These are phyloP conservation scores for Balearica regulorum DNA, from an alignment of 2,797 vertebrate species.

Conservation along the genomic window DNA sequence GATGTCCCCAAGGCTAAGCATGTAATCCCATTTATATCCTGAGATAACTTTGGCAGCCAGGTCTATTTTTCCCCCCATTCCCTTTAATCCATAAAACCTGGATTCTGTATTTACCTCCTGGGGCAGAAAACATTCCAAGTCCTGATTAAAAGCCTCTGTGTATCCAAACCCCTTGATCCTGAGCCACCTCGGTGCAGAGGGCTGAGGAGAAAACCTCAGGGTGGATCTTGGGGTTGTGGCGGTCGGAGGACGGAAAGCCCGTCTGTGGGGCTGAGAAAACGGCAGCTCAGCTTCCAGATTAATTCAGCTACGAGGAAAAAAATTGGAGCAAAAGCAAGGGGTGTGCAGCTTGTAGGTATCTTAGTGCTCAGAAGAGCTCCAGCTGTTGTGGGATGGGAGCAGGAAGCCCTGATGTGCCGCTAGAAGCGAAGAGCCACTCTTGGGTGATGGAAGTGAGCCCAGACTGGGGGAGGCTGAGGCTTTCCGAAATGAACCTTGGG, in stretches of 20 bases:
- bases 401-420: not conserved
- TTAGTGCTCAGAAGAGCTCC: not conserved
- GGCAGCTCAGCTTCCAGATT: not conserved
- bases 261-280: not conserved
- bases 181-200: not conserved
- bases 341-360: not conserved
- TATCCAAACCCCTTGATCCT: not conserved
- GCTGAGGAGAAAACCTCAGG: not conserved
- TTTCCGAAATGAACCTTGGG: not conserved
- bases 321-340: not conserved
- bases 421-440: not conserved
- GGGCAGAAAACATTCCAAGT: constrained; percentile 24
- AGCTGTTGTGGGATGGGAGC: not conserved
- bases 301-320: not conserved
- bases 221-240: not conserved
- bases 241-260: not conserved
- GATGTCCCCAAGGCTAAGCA: not conserved
- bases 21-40: constrained; percentile 17
- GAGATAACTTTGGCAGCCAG: constrained; percentile 23
- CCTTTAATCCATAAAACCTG: constrained; percentile 55
- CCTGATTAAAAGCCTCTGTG: constrained; percentile 53
- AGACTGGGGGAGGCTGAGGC: not conserved
- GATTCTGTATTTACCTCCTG: constrained; percentile 16
- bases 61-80: not conserved
- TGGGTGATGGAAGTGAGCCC: not conserved